Evolutionary conservation across 2,888 invertebrate species (phyloP), one percentile per base, ranked within the genome.

Genomic region (Lampropteryx suffumata): DNA sequence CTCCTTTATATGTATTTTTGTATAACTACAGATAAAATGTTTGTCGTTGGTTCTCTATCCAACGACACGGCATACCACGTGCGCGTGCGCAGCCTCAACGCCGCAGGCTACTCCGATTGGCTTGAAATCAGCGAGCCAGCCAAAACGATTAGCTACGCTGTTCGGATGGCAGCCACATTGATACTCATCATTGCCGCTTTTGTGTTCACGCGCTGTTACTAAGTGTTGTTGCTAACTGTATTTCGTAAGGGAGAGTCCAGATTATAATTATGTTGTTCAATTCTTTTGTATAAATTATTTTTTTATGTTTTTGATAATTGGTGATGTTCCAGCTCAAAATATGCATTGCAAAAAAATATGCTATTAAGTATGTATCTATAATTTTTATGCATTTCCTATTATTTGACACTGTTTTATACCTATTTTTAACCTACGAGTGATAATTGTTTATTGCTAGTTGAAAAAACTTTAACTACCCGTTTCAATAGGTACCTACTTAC

Each of bases 51-150:
- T 7, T 73, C 75, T 0, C 67, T 90, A 13, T 26, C 61, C 1
- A 88, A 87, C 61, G 48, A 49, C 10, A 90, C 88, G 0, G 49
- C 55, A 3, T 90, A 74, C 71, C 76, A 84, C 68, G 81, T 69
- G 8, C 78, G 84, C 0, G 83, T 85, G 1, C 74, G 82, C 27
- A 73, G 82, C 17, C 67, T 78, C 29, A 90, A 90, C 61, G 74
- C 77, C 0, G 89, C 89, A 0, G 87, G 89, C 0, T 72, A 69
- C 60, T 90, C 89, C 0, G 83, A 83, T 17, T 88, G 85, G 84
- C 40, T 82, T 30, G 69, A 71, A 12, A 51, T 76, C 7, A 46
- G 58, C 0, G 68, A 66, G 0, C 61, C 63, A 2, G 67, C 76
- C 1, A 49, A 55, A 29, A 79, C 80, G 17, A 72, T 76, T 0